Evolutionary conservation across 2,797 vertebrate genomes (phyloP).

Genomic region (Acrossocheilus wenchowensis): DNA sequence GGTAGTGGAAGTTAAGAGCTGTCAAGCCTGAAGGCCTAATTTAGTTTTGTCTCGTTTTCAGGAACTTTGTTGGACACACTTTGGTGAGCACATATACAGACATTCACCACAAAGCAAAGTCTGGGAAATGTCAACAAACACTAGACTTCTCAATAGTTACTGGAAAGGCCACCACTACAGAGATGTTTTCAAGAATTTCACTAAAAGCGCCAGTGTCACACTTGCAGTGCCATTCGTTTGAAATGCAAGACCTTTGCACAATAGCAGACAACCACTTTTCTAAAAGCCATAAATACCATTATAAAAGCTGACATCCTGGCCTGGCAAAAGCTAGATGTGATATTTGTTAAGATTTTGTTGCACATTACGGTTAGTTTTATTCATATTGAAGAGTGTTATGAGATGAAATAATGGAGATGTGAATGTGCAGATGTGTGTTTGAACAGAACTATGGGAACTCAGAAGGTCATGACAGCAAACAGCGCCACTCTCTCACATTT

Average conservation of each 20-base stretch:
- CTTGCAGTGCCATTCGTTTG: slow-evolving; percentile 58
- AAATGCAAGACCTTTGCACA: slow-evolving; percentile 64
- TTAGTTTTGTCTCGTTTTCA: slow-evolving; percentile 52
- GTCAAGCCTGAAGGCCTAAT: slow-evolving; percentile 43
- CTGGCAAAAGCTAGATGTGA: not conserved
- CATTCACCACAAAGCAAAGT: slow-evolving; percentile 54
- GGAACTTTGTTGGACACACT: slow-evolving; percentile 62
- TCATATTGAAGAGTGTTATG: slow-evolving; percentile 4
- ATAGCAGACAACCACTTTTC: slow-evolving; percentile 17
- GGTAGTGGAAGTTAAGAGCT: slow-evolving; percentile 1
- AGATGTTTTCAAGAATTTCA: slow-evolving; percentile 59
- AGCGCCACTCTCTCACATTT: slow-evolving; percentile 16
- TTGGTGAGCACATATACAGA: slow-evolving; percentile 59
- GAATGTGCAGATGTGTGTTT: slow-evolving; percentile 38
- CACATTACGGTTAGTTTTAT: not conserved
- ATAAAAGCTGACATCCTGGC: slow-evolving; percentile 21
- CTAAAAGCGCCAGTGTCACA: slow-evolving; percentile 65
- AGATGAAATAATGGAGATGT: slow-evolving; percentile 21
- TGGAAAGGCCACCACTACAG: slow-evolving; percentile 67
- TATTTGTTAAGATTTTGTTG: slow-evolving; percentile 36
- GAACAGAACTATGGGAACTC: slow-evolving; percentile 35
- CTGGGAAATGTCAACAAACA: slow-evolving; percentile 82
- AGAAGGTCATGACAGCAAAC: slow-evolving; percentile 35
- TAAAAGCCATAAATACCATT: slow-evolving; percentile 37
- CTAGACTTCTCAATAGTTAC: slow-evolving; percentile 55